These are phyloP conservation scores for Eumacrocentrus americanus DNA, from an alignment of 2,888 invertebrate genomes.

Conservation along the genomic window DNA sequence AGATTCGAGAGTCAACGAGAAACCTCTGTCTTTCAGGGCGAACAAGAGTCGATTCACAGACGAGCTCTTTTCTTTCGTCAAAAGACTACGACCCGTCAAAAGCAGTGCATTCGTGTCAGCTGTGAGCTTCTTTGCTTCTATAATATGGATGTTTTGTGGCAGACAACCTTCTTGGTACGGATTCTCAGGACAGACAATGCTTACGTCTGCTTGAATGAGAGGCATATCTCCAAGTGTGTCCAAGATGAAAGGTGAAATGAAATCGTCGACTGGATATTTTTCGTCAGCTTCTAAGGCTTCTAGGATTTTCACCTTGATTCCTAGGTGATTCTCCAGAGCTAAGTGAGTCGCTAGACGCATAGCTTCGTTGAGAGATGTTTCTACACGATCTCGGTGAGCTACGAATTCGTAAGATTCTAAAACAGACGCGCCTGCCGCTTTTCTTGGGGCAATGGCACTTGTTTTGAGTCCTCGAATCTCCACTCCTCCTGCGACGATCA, in stretches of 20 bases:
- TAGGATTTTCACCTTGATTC: conserved; percentile 52
- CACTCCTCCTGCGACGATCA: conserved; percentile 65
- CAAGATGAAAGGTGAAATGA: conserved; percentile 65
- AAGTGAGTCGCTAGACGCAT: conserved; percentile 61
- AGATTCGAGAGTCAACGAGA: conserved; percentile 49
- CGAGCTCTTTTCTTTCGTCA: conserved; percentile 50
- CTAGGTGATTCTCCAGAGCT: conserved; percentile 63
- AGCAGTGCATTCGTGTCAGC: conserved; percentile 64
- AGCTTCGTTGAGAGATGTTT: conserved; percentile 45
- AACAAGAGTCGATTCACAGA: conserved; percentile 31
- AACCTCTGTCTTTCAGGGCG: conserved; percentile 42
- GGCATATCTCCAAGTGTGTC: conserved; percentile 73
- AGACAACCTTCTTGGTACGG: conserved; percentile 64
- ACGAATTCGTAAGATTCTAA: conserved; percentile 67
- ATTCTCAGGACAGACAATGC: conserved; percentile 60
- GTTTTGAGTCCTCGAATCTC: conserved; percentile 68
- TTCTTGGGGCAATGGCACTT: conserved; percentile 64
- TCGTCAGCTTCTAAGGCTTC: conserved; percentile 51
- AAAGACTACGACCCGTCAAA: conserved; percentile 64
- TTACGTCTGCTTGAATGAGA: conserved; percentile 71
- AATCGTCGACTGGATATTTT: conserved; percentile 47
- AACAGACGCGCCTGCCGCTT: conserved; percentile 63
- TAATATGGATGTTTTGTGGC: conserved; percentile 65
- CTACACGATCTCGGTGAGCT: conserved; percentile 59
- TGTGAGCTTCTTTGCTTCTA: conserved; percentile 67